phyloP scores from a whole-genome alignment of 2,888 invertebrate genomes.

The Ernsta delagoae region DNA sequence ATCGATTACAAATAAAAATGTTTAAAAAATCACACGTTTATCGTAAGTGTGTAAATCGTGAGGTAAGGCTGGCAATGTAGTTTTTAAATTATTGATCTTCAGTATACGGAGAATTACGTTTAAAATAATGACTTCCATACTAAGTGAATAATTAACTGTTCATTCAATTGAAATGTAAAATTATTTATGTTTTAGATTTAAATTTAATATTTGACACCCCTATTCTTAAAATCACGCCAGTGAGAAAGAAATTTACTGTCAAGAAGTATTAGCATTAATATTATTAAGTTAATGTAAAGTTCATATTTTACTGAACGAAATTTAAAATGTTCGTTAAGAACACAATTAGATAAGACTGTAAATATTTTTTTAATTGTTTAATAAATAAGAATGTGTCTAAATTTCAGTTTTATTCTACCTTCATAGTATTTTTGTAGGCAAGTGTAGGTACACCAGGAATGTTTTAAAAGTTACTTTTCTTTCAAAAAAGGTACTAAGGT shows the following conservation, averaged over 20 bases:
- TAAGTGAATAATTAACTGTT: neutral
- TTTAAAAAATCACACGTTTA: too few species aligned
- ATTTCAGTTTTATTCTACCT: neutral
- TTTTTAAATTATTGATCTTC: too few species aligned
- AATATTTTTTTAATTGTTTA: conserved; percentile 70
- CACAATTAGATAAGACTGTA: conserved; percentile 61
- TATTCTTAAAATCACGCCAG: neutral
- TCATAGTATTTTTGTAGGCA: too few species aligned
- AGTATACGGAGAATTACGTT: neutral
- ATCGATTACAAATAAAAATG: too few species aligned
- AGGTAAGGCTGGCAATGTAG: too few species aligned
- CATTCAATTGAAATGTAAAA: neutral
- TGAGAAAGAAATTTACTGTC: neutral
- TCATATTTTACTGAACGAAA: conserved; percentile 12
- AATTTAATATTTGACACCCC: neutral
- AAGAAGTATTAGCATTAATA: conserved; percentile 11
- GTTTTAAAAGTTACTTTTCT: too few species aligned
- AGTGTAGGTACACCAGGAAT: too few species aligned
- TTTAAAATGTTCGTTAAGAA: conserved; percentile 38
- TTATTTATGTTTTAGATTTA: too few species aligned
- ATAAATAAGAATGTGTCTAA: conserved; percentile 59
- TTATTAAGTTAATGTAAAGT: conserved; percentile 16
- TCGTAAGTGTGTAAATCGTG: too few species aligned
- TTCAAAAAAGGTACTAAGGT: too few species aligned
- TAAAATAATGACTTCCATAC: neutral